Percentiles rank a stretch among this genome's conserved stretches.
These are phyloP conservation scores for Hippolais icterina DNA, from an alignment of 2,113 vertebrate species.

Conservation along the genomic window DNA sequence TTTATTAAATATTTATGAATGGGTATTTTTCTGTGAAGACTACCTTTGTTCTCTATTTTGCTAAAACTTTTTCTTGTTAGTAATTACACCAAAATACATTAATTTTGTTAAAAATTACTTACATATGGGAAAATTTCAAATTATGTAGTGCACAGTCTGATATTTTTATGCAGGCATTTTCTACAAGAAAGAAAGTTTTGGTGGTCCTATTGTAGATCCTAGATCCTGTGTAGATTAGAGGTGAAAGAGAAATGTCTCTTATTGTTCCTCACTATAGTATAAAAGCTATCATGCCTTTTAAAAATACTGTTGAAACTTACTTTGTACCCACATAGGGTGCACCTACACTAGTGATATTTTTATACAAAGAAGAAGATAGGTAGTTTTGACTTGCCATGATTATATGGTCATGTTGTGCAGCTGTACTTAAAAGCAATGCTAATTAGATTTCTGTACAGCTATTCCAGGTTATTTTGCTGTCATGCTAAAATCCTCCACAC, in stretches of 20 bases:
- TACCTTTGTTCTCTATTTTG: neutral
- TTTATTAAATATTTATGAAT: neutral
- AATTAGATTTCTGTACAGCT: neutral
- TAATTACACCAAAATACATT: neutral
- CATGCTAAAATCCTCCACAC: neutral
- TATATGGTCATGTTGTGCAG: neutral
- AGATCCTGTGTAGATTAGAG: neutral
- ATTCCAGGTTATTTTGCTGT: neutral
- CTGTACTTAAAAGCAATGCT: neutral
- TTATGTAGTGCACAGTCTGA: neutral
- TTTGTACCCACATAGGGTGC: neutral
- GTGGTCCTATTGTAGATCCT: neutral
- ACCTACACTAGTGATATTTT: neutral
- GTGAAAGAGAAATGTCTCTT: neutral
- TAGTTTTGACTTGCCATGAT: neutral
- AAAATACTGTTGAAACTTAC: neutral
- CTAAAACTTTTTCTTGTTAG: neutral
- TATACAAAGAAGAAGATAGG: neutral
- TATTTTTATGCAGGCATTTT: neutral
- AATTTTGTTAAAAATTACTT: neutral
- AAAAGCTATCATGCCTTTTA: neutral
- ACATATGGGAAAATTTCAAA: neutral
- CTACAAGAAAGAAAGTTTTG: neutral
- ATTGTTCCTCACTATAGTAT: neutral
- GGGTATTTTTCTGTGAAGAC: neutral